Evolutionary conservation across 2,888 invertebrate species (phyloP).

Genomic region (Tiliacea aurago): DNA sequence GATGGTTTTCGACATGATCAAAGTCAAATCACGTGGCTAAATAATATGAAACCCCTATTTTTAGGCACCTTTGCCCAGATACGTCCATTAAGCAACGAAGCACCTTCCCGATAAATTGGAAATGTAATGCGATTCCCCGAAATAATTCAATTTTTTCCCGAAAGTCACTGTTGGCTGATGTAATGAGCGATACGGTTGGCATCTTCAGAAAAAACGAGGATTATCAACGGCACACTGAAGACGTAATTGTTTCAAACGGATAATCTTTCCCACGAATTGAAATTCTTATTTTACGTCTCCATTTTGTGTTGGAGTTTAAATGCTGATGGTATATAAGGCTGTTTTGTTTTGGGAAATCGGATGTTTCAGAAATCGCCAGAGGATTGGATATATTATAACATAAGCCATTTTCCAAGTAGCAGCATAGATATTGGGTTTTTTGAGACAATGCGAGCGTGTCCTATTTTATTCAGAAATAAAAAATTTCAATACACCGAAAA

Average conservation of each 20-base stretch:
- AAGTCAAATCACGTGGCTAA: conserved; percentile 5
- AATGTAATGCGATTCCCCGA: conserved; percentile 66
- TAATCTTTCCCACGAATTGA: conserved; percentile 63
- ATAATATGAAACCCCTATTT: conserved; percentile 5
- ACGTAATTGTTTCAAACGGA: conserved; percentile 67
- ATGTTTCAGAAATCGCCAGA: conserved; percentile 2
- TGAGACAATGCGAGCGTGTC: too few relatives aligned
- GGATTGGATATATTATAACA: not conserved
- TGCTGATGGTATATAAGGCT: conserved; percentile 9
- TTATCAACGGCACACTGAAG: conserved; percentile 62
- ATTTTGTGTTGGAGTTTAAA: conserved; percentile 29
- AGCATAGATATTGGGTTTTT: too few relatives aligned
- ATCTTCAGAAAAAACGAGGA: conserved; percentile 54
- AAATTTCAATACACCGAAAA: not conserved
- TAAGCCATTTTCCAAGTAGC: not conserved
- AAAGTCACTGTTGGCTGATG: conserved; percentile 60
- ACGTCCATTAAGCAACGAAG: conserved; percentile 52
- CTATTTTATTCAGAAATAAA: too few relatives aligned
- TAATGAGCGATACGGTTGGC: conserved; percentile 61
- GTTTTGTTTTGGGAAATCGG: conserved; percentile 4
- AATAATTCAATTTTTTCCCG: conserved; percentile 65
- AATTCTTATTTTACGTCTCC: conserved; percentile 57
- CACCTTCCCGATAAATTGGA: conserved; percentile 64
- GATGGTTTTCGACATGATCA: not conserved
- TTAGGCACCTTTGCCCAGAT: conserved; percentile 27